Conservation (phyloP, 1,140 invertebrate species). For the Pseudomyrmex gracilis region DNA sequence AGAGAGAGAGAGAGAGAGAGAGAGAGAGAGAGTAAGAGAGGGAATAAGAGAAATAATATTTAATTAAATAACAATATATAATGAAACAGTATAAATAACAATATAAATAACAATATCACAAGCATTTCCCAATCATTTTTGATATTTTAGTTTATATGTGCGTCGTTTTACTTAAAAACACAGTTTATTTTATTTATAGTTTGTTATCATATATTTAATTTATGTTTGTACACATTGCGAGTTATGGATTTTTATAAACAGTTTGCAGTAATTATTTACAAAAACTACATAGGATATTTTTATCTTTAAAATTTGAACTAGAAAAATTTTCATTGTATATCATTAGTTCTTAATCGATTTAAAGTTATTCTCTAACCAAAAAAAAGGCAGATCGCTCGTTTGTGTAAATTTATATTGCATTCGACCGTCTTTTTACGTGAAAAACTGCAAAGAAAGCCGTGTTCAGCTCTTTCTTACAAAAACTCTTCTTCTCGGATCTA, state of each 20-base stretch:
- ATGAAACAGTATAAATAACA: neutral
- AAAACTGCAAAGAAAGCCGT: neutral
- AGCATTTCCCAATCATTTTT: neutral
- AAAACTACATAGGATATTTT: neutral
- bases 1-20: neutral
- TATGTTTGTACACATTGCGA: no score
- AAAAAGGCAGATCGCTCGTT: no score
- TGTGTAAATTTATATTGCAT: neutral
- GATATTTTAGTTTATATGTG: neutral
- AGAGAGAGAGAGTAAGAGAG: neutral
- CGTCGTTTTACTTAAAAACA: no score
- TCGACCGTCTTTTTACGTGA: neutral
- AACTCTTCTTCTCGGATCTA: neutral
- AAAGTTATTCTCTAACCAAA: neutral
- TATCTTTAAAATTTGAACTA: neutral
- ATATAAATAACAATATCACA: neutral
- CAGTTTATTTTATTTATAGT: no score
- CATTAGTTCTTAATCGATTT: neutral
- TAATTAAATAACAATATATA: slow-evolving; percentile 3
- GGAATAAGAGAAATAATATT: neutral
- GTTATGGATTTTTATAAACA: neutral
- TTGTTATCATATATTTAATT: no score
- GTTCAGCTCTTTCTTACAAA: neutral
- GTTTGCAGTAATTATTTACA: neutral
- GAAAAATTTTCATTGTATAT: neutral